phyloP scores from a whole-genome alignment of 2,113 vertebrate species.

The Coturnix japonica region DNA sequence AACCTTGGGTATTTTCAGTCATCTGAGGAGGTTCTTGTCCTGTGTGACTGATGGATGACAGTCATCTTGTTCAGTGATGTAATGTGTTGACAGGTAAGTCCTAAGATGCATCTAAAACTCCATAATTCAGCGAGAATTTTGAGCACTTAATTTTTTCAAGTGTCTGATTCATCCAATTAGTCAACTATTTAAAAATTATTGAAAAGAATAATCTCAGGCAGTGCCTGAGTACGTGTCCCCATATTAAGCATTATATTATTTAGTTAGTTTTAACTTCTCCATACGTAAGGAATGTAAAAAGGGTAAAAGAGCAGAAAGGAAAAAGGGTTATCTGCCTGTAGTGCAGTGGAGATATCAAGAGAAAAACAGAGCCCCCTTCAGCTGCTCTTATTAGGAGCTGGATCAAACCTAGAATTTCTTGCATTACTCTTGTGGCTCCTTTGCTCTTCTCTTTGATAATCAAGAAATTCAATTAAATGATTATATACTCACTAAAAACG shows the following conservation, averaged over 20 bases:
- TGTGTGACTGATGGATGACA: not conserved
- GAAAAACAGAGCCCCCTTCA: not conserved
- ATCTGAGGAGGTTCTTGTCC: not conserved
- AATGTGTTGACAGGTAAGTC: not conserved
- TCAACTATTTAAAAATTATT: not conserved
- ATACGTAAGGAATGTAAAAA: not conserved
- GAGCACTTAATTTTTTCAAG: not conserved
- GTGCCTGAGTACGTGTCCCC: not conserved
- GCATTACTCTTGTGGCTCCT: not conserved
- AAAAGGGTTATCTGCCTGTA: not conserved
- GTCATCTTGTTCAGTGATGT: not conserved
- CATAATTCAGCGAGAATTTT: not conserved
- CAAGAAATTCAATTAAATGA: conserved; percentile 29
- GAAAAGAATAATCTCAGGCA: not conserved
- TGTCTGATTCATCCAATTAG: not conserved
- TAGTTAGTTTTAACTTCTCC: not conserved
- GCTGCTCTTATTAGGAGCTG: conserved; percentile 3
- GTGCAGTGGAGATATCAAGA: not conserved
- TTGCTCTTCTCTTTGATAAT: not conserved
- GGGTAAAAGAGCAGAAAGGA: not conserved
- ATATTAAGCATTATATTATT: not conserved
- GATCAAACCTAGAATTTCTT: conserved; percentile 16
- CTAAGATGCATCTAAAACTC: not conserved
- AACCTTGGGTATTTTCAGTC: not conserved
- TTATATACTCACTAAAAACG: not conserved